phyloP scores from a whole-genome alignment of 53 echinoderm and acorn worm species.

The Henricia sp. region DNA sequence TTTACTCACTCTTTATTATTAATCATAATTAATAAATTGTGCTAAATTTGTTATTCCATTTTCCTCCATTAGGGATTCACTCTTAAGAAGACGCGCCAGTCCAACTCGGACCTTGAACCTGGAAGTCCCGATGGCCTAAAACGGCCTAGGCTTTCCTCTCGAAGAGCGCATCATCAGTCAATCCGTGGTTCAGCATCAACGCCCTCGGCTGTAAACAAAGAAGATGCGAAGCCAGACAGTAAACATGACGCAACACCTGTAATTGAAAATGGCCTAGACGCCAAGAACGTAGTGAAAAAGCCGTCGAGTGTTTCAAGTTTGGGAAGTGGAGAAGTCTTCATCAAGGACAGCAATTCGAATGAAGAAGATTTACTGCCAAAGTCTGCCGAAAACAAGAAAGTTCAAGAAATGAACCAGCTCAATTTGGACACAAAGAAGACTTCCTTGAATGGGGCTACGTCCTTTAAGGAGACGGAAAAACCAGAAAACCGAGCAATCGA shows the following conservation, averaged over 20 bases:
- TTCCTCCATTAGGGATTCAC: slow-evolving; percentile 17
- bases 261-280: not conserved
- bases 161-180: slow-evolving; percentile 5
- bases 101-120: not conserved
- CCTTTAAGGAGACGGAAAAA: not conserved
- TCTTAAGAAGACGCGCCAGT: slow-evolving; percentile 39
- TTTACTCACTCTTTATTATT: too few relatives aligned
- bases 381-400: not conserved
- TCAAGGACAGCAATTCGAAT: slow-evolving; percentile 18
- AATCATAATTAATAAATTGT: not conserved
- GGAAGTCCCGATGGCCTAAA: slow-evolving; percentile 8
- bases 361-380: slow-evolving; percentile 16
- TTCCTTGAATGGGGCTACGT: slow-evolving; percentile 10
- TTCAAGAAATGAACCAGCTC: slow-evolving; percentile 22
- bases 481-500: not conserved
- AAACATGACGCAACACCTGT: not conserved
- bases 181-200: not conserved
- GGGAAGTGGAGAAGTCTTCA: slow-evolving; percentile 27
- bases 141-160: slow-evolving; percentile 29
- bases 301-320: not conserved
- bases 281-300: not conserved
- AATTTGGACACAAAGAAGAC: not conserved
- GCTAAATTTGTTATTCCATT: not conserved
- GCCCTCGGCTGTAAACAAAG: not conserved
- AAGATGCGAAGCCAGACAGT: not conserved